phyloP scores from a whole-genome alignment of 2,113 vertebrate genomes.

The Arenaria interpres region DNA sequence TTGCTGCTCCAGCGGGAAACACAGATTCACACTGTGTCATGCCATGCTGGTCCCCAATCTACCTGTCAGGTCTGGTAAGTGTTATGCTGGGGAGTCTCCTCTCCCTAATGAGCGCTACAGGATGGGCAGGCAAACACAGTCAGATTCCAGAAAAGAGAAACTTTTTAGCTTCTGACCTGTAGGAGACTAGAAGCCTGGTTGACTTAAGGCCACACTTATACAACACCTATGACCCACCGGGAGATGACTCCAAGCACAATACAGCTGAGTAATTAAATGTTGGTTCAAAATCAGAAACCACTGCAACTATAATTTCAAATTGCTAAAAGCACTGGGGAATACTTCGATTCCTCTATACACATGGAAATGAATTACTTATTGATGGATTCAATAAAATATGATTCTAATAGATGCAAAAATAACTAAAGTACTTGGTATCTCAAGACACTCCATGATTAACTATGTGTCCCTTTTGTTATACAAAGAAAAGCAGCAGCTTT shows the following conservation, averaged over 20 bases:
- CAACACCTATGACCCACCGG: not conserved
- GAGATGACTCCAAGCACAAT: not conserved
- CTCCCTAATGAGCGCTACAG: slow-evolving; percentile 6
- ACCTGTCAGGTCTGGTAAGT: not conserved
- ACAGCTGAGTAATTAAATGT: not conserved
- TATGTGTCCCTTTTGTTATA: slow-evolving; percentile 35
- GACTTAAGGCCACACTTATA: not conserved
- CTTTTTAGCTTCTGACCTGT: not conserved
- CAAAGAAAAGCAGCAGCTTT: slow-evolving; percentile 54
- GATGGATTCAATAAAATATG: slow-evolving; percentile 50
- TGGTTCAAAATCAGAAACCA: not conserved
- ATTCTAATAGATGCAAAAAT: slow-evolving; percentile 62
- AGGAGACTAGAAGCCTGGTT: not conserved
- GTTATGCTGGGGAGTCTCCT: not conserved
- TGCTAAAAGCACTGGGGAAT: not conserved
- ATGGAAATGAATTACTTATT: slow-evolving; percentile 36
- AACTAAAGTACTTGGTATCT: slow-evolving; percentile 22
- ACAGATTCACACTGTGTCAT: slow-evolving; percentile 40
- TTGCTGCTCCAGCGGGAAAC: slow-evolving; percentile 8
- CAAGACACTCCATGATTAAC: slow-evolving; percentile 42
- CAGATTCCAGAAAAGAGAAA: not conserved
- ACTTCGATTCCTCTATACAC: not conserved
- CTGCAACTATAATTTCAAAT: not conserved
- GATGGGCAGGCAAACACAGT: not conserved
- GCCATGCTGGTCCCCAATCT: not conserved